These are phyloP conservation scores for Lepidurus arcticus DNA, from an alignment of 1,140 invertebrate genomes.

Conservation along the genomic window DNA sequence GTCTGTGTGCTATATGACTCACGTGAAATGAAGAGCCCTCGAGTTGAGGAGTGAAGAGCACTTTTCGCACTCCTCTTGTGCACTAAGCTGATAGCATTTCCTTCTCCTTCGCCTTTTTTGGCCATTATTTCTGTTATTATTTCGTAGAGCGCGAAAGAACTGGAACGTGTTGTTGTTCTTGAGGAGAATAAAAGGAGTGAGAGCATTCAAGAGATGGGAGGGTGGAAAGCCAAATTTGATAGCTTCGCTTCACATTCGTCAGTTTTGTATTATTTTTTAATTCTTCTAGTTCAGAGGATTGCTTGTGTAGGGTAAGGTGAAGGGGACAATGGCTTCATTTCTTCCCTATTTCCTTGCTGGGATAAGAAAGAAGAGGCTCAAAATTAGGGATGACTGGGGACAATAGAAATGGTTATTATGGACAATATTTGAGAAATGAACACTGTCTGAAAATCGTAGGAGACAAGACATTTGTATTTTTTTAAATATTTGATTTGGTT, in stretches of 20 bases:
- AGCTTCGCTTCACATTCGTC: no score
- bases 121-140: constrained; percentile 13
- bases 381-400: background rate
- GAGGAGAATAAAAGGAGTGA: background rate
- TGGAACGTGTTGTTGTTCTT: constrained; percentile 21
- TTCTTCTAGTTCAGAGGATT: no score
- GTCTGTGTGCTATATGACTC: background rate
- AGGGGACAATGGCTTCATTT: background rate
- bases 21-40: constrained; percentile 15
- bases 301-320: background rate
- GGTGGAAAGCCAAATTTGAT: background rate
- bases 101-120: background rate
- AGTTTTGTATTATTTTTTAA: no score
- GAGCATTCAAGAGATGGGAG: background rate
- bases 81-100: constrained; percentile 19
- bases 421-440: constrained; percentile 17
- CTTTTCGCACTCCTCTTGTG: constrained; percentile 6
- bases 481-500: background rate
- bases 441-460: background rate
- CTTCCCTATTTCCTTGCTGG: background rate
- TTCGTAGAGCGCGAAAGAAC: background rate
- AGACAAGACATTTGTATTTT: constrained; percentile 24
- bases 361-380: background rate
- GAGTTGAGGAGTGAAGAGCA: constrained; percentile 18
- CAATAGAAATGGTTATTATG: background rate